Conservation (phyloP, 2,113 vertebrate species). For the Callipepla squamata region DNA sequence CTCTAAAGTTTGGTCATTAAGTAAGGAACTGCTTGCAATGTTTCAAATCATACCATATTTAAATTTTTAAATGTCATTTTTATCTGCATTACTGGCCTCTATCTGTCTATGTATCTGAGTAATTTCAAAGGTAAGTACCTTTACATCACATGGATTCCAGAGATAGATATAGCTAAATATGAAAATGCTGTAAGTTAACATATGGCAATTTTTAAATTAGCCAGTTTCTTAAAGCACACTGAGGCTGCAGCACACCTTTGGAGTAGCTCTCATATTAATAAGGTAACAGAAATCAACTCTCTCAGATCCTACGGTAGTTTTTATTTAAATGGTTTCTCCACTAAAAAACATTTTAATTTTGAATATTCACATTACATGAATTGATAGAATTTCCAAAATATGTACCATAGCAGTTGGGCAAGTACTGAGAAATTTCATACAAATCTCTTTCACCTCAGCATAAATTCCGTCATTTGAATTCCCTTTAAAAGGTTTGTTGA, state of each 20-base stretch:
- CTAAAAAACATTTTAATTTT: not conserved
- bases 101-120: not conserved
- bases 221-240: not conserved
- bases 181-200: not conserved
- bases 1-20: not conserved
- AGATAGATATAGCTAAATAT: not conserved
- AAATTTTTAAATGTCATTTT: not conserved
- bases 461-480: not conserved
- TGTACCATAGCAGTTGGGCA: not conserved
- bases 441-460: not conserved
- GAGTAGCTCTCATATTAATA: not conserved
- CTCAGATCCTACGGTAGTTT: not conserved
- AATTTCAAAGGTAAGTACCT: not conserved
- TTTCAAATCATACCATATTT: not conserved
- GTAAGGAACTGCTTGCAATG: not conserved
- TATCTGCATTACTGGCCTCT: not conserved
- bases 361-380: not conserved
- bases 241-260: not conserved
- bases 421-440: not conserved
- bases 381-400: not conserved
- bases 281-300: not conserved
- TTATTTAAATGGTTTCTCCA: not conserved
- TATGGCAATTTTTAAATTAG: not conserved
- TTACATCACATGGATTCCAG: not conserved
- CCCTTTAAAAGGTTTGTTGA: not conserved